A percentile compares a stretch with the other conserved stretches of the same genome.
These are phyloP conservation scores for Sander lucioperca DNA, from an alignment of 2,113 vertebrate genomes.

Conservation along the genomic window DNA sequence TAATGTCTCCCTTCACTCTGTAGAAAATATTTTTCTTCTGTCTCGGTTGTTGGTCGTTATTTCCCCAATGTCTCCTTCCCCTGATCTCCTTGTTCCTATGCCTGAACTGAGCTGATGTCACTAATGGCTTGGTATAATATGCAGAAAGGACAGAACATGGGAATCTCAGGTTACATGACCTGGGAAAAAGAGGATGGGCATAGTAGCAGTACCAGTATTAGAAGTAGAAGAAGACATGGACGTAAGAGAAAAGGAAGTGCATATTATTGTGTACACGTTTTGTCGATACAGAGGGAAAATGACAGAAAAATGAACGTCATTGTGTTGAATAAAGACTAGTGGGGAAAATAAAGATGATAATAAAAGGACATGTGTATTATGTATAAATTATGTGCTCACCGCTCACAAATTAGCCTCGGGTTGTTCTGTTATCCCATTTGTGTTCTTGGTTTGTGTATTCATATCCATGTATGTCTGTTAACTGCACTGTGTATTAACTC, in stretches of 20 bases:
- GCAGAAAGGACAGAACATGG: slow-evolving; percentile 83
- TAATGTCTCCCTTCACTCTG: slow-evolving; percentile 52
- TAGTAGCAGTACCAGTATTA: no score
- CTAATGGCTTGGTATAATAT: slow-evolving; percentile 87
- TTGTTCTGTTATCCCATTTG: slow-evolving; percentile 13
- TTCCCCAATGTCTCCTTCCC: slow-evolving; percentile 53
- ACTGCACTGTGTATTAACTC: neutral
- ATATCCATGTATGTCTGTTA: slow-evolving; percentile 14
- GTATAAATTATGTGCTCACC: neutral
- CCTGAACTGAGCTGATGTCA: slow-evolving; percentile 88
- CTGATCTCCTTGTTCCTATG: slow-evolving; percentile 13
- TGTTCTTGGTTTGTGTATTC: slow-evolving; percentile 30
- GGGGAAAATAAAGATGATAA: neutral
- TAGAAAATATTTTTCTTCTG: slow-evolving; percentile 48
- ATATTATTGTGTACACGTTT: neutral
- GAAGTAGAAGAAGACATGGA: slow-evolving; percentile 1
- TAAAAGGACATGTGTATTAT: slow-evolving; percentile 9
- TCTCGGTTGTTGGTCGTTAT: slow-evolving; percentile 68
- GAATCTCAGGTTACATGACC: slow-evolving; percentile 86
- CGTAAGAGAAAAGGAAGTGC: slow-evolving; percentile 8
- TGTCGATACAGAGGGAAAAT: neutral
- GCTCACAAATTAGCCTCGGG: slow-evolving; percentile 9
- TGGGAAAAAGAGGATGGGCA: slow-evolving; percentile 51
- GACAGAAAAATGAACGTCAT: neutral
- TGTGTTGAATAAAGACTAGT: slow-evolving; percentile 11